Evolutionary conservation across 2,113 vertebrate species (phyloP).

Genomic region (Hippocampus comes): DNA sequence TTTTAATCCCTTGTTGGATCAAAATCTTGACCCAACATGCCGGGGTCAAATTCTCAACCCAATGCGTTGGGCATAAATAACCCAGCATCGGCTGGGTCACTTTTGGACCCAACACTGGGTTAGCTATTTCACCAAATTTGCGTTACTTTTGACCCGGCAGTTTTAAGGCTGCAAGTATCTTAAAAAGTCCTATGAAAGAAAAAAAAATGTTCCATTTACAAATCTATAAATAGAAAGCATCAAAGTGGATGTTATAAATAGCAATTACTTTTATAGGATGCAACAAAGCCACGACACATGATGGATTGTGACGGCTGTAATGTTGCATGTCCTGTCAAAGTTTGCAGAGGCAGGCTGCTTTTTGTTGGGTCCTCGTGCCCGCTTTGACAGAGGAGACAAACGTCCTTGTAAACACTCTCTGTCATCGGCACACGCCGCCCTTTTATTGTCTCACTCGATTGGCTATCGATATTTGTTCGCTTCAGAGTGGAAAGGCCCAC

Average conservation of each 20-base stretch:
- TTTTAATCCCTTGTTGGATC: too few relatives aligned
- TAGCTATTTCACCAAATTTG: too few relatives aligned
- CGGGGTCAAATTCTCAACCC: too few relatives aligned
- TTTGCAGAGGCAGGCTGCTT: neutral
- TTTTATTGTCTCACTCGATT: slow-evolving; percentile 49
- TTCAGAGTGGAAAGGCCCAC: slow-evolving; percentile 62
- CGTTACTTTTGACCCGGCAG: too few relatives aligned
- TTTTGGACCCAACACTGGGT: too few relatives aligned
- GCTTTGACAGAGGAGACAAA: slow-evolving; percentile 18
- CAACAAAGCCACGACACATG: neutral
- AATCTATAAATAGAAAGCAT: neutral
- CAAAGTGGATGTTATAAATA: neutral
- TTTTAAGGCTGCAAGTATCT: neutral
- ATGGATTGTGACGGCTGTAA: neutral
- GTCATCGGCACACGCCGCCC: slow-evolving; percentile 36
- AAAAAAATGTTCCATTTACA: neutral
- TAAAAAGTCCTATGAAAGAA: neutral
- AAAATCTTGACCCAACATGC: too few relatives aligned
- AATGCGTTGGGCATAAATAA: too few relatives aligned
- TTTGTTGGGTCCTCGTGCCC: neutral
- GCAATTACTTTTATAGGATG: neutral
- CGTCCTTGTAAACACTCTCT: slow-evolving; percentile 26
- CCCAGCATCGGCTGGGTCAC: too few relatives aligned
- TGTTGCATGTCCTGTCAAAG: neutral
- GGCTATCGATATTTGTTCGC: slow-evolving; percentile 56